Evolutionary conservation across 2,888 invertebrate species (phyloP), one percentile per base, ranked within the genome.

Genomic region (Caenorhabditis zanzibari): DNA sequence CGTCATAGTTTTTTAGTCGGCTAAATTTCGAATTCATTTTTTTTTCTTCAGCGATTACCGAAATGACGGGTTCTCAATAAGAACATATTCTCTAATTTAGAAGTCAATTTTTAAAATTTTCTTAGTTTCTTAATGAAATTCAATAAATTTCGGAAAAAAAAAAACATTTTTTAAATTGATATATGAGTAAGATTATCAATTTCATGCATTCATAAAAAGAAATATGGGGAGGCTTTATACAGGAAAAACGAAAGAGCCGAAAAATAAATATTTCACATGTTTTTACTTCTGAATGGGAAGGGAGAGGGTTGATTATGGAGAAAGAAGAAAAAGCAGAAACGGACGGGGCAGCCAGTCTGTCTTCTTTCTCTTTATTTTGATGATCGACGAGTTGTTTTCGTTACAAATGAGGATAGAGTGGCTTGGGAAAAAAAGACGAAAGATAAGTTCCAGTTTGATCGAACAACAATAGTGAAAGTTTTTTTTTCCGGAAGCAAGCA

Each of bases 261-360:
- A 54, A 54, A 44, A 76, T 76, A 59, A 76, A 76, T 76, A 76
- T 76, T 76, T 68, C 68, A 76, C 49, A 68, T 68, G 76, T 68
- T 76, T 76, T 75, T 58, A 41, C 49, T 66, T 68, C 49, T 68
- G n/a, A 38, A 19, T 7, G 19, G 44, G 44, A 59, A n/a, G 22
- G 38, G 74, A 75, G 54, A 52, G 59, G 59, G 76, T 47, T 68
- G 76, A 68, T 59, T 76, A 52, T 66, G 75, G 63, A 54, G 49
- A 52, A 22, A 6, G 14, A 38, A 22, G 35, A 61, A 38, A 38
- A 61, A 35, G 26, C 16, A 47, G 47, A 41, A 44, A 38, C 3
- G 22, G 52, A 28, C 59, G 44, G 63, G 26, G 26, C 63, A 54
- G 54, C 26, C 19, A 19, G 54, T 54, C 26, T 24, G 54, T 54